Evolutionary conservation across 35 echinoderm and acorn worm genomes (phyloP).

Genomic region (Heliocidaris tuberculata): DNA sequence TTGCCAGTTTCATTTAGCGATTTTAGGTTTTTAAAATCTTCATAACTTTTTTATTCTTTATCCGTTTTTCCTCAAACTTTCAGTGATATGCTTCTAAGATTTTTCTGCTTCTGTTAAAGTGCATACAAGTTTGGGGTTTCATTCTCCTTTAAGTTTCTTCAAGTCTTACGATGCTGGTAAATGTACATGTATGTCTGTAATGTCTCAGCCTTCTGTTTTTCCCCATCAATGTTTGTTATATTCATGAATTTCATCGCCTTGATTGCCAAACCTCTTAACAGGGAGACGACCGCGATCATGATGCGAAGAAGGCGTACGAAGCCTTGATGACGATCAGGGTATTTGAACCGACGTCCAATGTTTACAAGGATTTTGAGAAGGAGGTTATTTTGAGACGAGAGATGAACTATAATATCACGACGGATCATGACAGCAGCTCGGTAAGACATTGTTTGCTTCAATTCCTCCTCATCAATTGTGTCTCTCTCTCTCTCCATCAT

Average conservation of each 20-base stretch:
- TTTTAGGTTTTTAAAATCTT: no score
- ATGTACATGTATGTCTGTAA: no score
- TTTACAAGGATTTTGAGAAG: constrained; percentile 32
- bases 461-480: background rate
- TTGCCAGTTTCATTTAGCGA: no score
- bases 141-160: no score
- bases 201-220: no score
- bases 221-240: no score
- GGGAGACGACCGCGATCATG: constrained; percentile 52
- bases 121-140: no score
- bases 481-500: background rate
- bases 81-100: no score
- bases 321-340: constrained; percentile 56
- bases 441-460: background rate
- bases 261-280: constrained; percentile 13
- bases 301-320: constrained; percentile 58
- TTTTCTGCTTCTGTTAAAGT: no score
- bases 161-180: no score
- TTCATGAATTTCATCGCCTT: background rate
- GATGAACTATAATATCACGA: constrained; percentile 25
- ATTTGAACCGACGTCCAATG: constrained; percentile 43
- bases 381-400: constrained; percentile 29
- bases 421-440: background rate
- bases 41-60: no score
- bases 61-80: no score